Evolutionary conservation across 2,113 vertebrate species (phyloP).

Genomic region (Chaenocephalus aceratus): DNA sequence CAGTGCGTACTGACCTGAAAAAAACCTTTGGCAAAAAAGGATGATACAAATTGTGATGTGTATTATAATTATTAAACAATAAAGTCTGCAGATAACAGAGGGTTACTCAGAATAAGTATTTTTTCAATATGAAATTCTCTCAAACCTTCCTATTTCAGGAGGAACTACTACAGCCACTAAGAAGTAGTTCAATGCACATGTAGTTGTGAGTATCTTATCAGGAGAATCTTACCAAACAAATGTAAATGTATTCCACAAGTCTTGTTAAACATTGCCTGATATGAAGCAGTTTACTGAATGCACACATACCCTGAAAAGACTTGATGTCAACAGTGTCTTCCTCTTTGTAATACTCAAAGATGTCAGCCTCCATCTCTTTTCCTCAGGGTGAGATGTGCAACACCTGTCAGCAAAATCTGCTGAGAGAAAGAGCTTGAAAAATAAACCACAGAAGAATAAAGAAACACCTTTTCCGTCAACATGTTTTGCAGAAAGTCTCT

Average conservation of each 20-base stretch:
- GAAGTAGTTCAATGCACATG: too few relatives aligned
- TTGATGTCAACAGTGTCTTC: slow-evolving; percentile 35
- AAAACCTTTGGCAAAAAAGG: neutral
- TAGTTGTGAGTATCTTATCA: neutral
- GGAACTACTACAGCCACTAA: neutral
- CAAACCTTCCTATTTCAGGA: neutral
- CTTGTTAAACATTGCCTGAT: neutral
- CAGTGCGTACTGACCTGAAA: too few relatives aligned
- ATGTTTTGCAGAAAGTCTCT: neutral
- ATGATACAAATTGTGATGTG: neutral
- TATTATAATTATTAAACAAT: neutral
- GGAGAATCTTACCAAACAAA: neutral
- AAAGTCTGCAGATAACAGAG: too few relatives aligned
- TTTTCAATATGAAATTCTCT: neutral
- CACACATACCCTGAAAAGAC: slow-evolving; percentile 62
- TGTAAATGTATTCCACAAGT: neutral
- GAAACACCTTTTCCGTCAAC: neutral
- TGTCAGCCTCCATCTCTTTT: slow-evolving; percentile 62
- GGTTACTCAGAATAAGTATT: neutral
- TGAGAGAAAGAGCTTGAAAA: slow-evolving; percentile 8
- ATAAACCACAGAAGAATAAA: slow-evolving; percentile 22
- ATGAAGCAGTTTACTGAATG: neutral
- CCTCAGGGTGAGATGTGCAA: neutral
- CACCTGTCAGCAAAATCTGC: slow-evolving; percentile 29
- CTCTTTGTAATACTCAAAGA: slow-evolving; percentile 51